A percentile compares a stretch with the other conserved stretches of the same genome.
Conservation (phyloP, 2,888 invertebrate species). For the Tubulanus polymorphus region DNA sequence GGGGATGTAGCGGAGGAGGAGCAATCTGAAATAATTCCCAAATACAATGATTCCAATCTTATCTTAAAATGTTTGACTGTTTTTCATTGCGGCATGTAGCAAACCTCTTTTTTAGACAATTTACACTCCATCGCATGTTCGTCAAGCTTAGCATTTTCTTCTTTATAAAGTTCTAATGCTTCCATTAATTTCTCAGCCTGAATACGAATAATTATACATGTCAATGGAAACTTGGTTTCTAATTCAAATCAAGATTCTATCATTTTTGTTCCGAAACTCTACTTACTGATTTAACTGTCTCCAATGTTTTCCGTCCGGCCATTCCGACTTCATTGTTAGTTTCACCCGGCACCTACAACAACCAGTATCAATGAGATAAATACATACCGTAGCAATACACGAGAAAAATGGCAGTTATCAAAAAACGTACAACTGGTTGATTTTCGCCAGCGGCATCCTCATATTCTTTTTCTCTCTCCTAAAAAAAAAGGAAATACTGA, state of each 20-base stretch:
- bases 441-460: conserved; percentile 57
- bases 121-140: conserved; percentile 48
- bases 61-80: background rate
- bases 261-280: conserved; percentile 7
- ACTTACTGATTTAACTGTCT: conserved; percentile 80
- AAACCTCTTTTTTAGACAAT: conserved; percentile 30
- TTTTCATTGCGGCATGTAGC: conserved; percentile 1
- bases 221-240: too few relatives aligned
- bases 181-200: conserved; percentile 87
- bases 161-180: conserved; percentile 65
- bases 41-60: background rate
- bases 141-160: conserved; percentile 55
- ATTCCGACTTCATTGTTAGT: conserved; percentile 73
- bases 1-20: conserved; percentile 65
- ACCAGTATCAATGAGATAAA: conserved; percentile 6
- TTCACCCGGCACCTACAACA: conserved; percentile 53
- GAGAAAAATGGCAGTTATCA: background rate
- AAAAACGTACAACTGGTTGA: conserved; percentile 53
- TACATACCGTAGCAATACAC: background rate
- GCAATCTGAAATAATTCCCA: conserved; percentile 42
- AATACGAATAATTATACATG: background rate
- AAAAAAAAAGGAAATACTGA: conserved; percentile 26
- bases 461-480: conserved; percentile 69
- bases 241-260: background rate
- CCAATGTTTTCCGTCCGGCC: conserved; percentile 82